Base-by-base conservation (phyloP, 2,797 vertebrate genomes). In the Mastacembelus armatus region DNA sequence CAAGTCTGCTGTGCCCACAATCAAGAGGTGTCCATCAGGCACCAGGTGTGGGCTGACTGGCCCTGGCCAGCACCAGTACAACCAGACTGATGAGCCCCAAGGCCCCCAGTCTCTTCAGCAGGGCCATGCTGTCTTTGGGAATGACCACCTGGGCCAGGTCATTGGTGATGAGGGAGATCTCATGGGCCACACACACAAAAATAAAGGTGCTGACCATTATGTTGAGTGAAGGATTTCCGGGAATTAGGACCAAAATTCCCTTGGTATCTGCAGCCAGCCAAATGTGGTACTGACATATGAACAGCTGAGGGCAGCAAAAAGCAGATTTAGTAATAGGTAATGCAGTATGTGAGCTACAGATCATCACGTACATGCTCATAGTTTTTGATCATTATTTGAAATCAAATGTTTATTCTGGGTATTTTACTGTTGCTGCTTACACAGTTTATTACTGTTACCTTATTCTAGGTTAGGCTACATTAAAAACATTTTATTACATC, bases 281-380 rank as follows among this genome's bases (percentile, higher is more conserved):
- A 75, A 99, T 98, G 84, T 99, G 98, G 85, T 99, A 99, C 52
- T 99, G 98, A 86, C 98, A 99, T 74, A 99, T 99, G 82, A 99
- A 99, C 32, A 99, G 95, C 98, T 99, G 74, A 63, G 52, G 68
- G 80, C 91, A 67, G 59, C 74, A 85, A 66, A 85, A 33, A 50
- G 12, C 38, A 26, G 21, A 7, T 19, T 43, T 2, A 64, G 2
- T 9, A 3, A 3, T 3, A 10, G 8, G 1, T 10, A 8, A 58
- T 33, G n/a, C 6, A n/a, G 16, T 6, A 4, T 21, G 8, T 27
- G 21, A 32, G 30, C 24, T 3, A n/a, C 12, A 27, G 19, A 19
- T 4, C 36, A 38, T 24, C 12, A 36, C 8, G 26, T 15, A 19
- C 16, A 60, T 19, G 4, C n/a, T 24, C 4, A 29, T 33, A n/a